Evolutionary conservation across 2,797 vertebrate species (phyloP), one percentile per base, ranked within the genome.

Genomic region (Caiman crocodilus): DNA sequence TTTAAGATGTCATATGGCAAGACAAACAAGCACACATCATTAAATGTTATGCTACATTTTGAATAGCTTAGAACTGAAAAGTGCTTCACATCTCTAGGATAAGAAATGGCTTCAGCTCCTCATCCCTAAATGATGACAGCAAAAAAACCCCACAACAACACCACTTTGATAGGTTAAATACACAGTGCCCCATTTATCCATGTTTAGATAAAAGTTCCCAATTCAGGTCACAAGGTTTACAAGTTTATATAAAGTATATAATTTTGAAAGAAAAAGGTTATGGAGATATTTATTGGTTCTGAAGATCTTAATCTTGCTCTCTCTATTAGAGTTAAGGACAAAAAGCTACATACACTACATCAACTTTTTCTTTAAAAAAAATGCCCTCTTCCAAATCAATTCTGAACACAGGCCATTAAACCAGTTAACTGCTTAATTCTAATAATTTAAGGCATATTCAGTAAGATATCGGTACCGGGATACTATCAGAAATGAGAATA

Each of bases 41-140:
- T 21, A 82, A 90, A 93, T n/a, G 81, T 92, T 90, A 94, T 86
- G 95, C 96, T 95, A 92, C 96, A 92, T 91, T 85, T 87, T 92
- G 30, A 94, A 94, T 84, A 90, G 89, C 81, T 96, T 69, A 90
- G 85, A 94, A 96, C 91, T 57, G 85, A 96, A 50, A 97, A 96
- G 97, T 97, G 96, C 97, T 97, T 96, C 96, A 95, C 95, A 92
- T 92, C 95, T 95, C 87, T 3, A 92, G 95, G 95, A 88, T 61
- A 94, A 94, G 95, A 97, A 89, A 95, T 93, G 97, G 97, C 95
- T 97, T 97, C 61, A 64, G 93, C 92, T 97, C 96, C 95, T 96
- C 85, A 84, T 88, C 97, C 94, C 83, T 87, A 90, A 92, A 95
- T 60, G 93, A 86, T 90, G 91, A 95, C 94, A 90, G 94, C 92